Percentiles rank a stretch among this genome's conserved stretches.
Evolutionary conservation across 2,797 vertebrate species (phyloP).

Genomic region (Tapera naevia): DNA sequence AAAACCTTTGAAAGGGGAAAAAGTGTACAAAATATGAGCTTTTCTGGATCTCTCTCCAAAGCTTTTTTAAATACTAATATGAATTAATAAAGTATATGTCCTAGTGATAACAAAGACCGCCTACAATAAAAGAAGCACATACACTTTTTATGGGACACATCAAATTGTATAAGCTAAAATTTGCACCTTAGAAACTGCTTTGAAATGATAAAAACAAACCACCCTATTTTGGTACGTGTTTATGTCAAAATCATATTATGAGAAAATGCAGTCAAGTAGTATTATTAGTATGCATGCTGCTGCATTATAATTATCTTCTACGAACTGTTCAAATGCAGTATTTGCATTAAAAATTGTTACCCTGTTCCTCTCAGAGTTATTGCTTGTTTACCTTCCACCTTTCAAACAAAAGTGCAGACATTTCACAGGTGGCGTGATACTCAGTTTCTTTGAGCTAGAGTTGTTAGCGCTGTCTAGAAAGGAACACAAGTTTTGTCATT

Average conservation of each 20-base stretch:
- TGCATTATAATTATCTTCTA: slow-evolving; percentile 14
- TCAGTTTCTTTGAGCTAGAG: neutral
- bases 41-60: neutral
- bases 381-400: neutral
- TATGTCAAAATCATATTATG: neutral
- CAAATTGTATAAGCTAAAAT: neutral
- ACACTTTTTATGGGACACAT: slow-evolving; percentile 17
- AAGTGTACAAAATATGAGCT: neutral
- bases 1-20: neutral
- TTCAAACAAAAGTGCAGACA: neutral
- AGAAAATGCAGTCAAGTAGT: neutral
- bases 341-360: slow-evolving; percentile 1
- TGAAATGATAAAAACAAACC: neutral
- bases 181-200: slow-evolving; percentile 31
- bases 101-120: neutral
- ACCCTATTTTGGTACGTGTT: neutral
- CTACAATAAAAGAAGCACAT: slow-evolving; percentile 61
- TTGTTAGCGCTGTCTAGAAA: neutral
- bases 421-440: neutral
- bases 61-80: neutral
- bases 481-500: neutral
- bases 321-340: neutral
- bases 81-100: neutral
- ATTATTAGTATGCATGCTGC: slow-evolving; percentile 6
- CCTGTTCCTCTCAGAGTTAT: neutral